phyloP scores from a whole-genome alignment of 2,888 invertebrate species.

The Amblyjoppa proteus region DNA sequence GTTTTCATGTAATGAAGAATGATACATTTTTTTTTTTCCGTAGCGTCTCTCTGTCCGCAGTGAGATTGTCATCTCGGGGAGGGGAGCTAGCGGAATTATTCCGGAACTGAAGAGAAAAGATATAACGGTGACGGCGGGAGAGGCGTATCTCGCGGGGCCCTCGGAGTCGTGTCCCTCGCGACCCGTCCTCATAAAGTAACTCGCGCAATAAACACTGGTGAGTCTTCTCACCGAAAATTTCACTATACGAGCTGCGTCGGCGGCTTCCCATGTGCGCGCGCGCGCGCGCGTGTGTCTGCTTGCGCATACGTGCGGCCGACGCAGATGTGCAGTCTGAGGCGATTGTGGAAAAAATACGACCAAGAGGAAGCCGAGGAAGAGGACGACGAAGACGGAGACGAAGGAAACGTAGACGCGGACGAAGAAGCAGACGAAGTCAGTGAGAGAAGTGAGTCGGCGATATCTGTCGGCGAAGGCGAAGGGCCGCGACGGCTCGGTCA shows the following conservation, averaged over 20 bases:
- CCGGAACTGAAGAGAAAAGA: constrained; percentile 57
- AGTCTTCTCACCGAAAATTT: constrained; percentile 54
- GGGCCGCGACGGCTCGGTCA: constrained; percentile 34
- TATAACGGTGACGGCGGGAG: constrained; percentile 33
- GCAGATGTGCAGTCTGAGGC: constrained; percentile 47
- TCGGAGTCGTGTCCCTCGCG: constrained; percentile 63
- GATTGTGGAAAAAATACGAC: constrained; percentile 50
- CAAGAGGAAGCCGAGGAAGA: constrained; percentile 30
- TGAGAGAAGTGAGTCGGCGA: constrained; percentile 32
- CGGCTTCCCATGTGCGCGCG: constrained; percentile 4
- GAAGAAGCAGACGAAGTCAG: background rate
- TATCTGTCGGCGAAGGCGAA: constrained; percentile 43
- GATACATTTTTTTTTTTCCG: background rate
- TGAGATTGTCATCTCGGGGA: background rate
- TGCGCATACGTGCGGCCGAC: constrained; percentile 1
- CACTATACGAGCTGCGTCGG: constrained; percentile 15
- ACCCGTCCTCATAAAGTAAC: constrained; percentile 65
- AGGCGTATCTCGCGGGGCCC: constrained; percentile 39
- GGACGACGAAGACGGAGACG: background rate
- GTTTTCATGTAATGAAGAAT: no score
- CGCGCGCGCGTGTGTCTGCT: background rate
- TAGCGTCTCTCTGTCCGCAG: background rate
- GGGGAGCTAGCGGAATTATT: constrained; percentile 7
- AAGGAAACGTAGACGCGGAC: no score
- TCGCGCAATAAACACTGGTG: constrained; percentile 65